A percentile compares a stretch with the other conserved stretches of the same genome.
Evolutionary conservation across 2,888 invertebrate species (phyloP).

Genomic region (Leptarthrus brevirostris): DNA sequence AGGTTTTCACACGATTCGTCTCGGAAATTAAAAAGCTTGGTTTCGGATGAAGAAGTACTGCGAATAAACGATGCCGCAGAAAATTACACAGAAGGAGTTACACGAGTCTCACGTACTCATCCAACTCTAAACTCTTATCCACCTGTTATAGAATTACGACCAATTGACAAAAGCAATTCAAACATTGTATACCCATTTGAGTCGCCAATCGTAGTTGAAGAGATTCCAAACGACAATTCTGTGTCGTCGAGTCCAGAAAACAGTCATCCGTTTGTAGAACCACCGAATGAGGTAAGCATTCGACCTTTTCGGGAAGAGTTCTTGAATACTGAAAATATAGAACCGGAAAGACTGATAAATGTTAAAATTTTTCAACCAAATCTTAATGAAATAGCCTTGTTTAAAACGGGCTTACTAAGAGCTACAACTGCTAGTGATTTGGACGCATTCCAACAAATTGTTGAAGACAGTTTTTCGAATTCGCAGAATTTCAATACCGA

Average conservation of each 20-base stretch:
- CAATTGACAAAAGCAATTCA: background rate
- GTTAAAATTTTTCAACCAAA: conserved; percentile 61
- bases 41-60: conserved; percentile 74
- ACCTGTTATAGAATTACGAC: background rate
- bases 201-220: conserved; percentile 69
- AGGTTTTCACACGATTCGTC: background rate
- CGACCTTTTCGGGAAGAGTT: conserved; percentile 45
- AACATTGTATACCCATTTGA: conserved; percentile 63
- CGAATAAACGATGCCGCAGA: conserved; percentile 72
- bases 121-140: conserved; percentile 56
- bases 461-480: conserved; percentile 57
- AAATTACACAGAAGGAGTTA: conserved; percentile 59
- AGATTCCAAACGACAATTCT: conserved; percentile 38
- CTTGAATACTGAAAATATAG: conserved; percentile 42
- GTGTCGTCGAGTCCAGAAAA: conserved; percentile 56
- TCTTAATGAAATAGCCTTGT: conserved; percentile 4
- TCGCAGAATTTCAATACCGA: conserved; percentile 56
- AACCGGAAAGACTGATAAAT: conserved; percentile 60
- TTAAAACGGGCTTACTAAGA: background rate
- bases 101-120: conserved; percentile 60
- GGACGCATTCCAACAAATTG: conserved; percentile 59
- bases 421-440: conserved; percentile 53
- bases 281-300: conserved; percentile 49
- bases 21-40: conserved; percentile 66
- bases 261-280: conserved; percentile 55